Percentiles rank a stretch among this genome's conserved stretches.
These are phyloP conservation scores for Lophura nycthemera DNA, from an alignment of 2,113 vertebrate species.

Conservation along the genomic window DNA sequence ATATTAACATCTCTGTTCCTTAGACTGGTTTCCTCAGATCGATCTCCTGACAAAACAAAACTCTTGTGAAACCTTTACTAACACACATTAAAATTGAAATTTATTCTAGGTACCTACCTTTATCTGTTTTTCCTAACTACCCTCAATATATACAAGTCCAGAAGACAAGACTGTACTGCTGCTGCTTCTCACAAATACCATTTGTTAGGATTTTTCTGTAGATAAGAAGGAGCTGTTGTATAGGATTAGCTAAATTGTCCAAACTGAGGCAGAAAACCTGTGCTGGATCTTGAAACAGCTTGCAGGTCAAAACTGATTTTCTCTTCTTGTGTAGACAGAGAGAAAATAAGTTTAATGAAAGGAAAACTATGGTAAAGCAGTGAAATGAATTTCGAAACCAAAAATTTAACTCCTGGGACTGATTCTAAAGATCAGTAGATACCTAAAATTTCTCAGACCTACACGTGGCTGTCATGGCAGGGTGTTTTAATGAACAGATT, in stretches of 20 bases:
- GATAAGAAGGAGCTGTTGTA: neutral
- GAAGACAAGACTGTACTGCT: neutral
- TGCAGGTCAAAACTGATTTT: slow-evolving; percentile 19
- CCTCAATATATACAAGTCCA: neutral
- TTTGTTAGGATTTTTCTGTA: neutral
- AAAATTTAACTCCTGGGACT: neutral
- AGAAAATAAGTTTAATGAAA: neutral
- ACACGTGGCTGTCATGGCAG: neutral
- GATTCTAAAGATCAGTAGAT: neutral
- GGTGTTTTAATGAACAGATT: neutral
- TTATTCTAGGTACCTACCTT: neutral
- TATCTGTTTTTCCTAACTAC: neutral
- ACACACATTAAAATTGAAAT: neutral
- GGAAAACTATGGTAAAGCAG: neutral
- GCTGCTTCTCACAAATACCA: neutral
- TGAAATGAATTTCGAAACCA: slow-evolving; percentile 12
- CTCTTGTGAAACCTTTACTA: neutral
- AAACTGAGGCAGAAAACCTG: neutral
- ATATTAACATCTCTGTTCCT: neutral
- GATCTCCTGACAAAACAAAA: neutral
- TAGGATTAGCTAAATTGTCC: neutral
- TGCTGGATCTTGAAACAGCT: neutral
- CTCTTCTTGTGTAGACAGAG: neutral
- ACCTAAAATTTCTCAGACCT: neutral
- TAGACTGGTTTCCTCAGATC: neutral